Base-by-base conservation (phyloP, 2,888 invertebrate species). In the Aphodius sticticus region DNA sequence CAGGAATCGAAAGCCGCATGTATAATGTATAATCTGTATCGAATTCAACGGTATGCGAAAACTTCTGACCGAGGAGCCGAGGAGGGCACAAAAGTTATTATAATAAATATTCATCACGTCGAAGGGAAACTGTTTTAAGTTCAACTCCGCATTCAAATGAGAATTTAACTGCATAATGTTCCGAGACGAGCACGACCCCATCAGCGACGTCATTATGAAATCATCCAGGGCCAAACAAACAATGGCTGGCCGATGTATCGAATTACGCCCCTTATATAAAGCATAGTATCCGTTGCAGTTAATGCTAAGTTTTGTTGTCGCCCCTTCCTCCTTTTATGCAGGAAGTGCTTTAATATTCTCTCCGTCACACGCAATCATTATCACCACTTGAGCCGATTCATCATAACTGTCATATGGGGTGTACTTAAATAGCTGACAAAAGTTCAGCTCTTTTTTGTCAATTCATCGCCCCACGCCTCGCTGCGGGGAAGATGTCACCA, bases 221-320 rank as follows among this genome's bases (percentile, higher is more conserved):
- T 87, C 86, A 86, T 86, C 38, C 69, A 69, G 38, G 37, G 74
- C 16, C 36, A 86, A 84, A 82, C 84, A 84, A 85, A 87, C 87
- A 87, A 87, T 86, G 85, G 77, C 85, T 86, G 85, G 77, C 85
- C 83, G 84, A 83, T 83, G 83, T 84, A 84, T 86, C 84, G 82
- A 81, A 84, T 84, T 85, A 87, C 87, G 86, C 86, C 87, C 87
- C 84, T 84, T 85, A 85, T 86, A 86, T 86, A 86, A 86, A 87
- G 85, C 84, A 83, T 85, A 83, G 86, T 88, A 88, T 88, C 88
- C 87, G 87, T 88, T 87, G 86, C 88, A 88, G 88, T 88, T 88
- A 88, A 88, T 88, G 86, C 87, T 70, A 79, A 81, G 83, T 85
- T 83, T 82, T 81, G 77, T 82, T 81, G 81, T 81, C 80, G 79